A percentile compares a stretch with the other conserved stretches of the same genome.
Conservation (phyloP, 2,888 invertebrate species). For the Brassicogethes aeneus region DNA sequence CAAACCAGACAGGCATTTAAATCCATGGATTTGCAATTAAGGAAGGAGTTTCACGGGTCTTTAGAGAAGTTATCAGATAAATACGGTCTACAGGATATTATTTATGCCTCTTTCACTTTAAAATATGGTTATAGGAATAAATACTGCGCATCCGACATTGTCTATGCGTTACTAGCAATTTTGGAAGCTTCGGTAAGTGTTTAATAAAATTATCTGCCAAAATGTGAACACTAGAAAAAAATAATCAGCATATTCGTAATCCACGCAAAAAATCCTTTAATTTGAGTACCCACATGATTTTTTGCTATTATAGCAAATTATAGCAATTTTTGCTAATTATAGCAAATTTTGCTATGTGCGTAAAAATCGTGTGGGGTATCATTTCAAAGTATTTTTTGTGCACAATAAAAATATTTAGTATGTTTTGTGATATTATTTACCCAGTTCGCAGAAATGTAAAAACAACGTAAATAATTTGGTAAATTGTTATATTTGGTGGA, state of each 20-base stretch:
- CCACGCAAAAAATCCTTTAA: not conserved
- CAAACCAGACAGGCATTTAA: constrained; percentile 80
- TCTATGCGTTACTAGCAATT: constrained; percentile 69
- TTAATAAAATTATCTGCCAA: constrained; percentile 41
- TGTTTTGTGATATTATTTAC: constrained; percentile 43
- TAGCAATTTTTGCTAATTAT: too few relatives aligned
- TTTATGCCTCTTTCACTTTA: constrained; percentile 71
- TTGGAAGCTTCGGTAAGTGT: constrained; percentile 59
- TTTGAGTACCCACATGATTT: too few relatives aligned
- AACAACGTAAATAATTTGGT: too few relatives aligned
- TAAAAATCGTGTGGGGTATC: too few relatives aligned
- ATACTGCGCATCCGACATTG: constrained; percentile 75
- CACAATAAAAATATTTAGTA: not conserved
- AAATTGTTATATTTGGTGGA: too few relatives aligned
- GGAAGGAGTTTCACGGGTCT: constrained; percentile 64
- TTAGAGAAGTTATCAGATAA: constrained; percentile 57
- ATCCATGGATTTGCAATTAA: constrained; percentile 80
- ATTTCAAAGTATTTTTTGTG: too few relatives aligned
- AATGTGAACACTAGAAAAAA: constrained; percentile 70
- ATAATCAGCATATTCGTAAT: not conserved
- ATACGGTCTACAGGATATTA: constrained; percentile 60
- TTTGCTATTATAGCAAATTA: too few relatives aligned
- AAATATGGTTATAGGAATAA: constrained; percentile 74
- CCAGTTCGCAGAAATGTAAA: constrained; percentile 88
- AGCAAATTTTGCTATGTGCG: too few relatives aligned